Evolutionary conservation across 2,797 vertebrate genomes (phyloP).

Genomic region (Microhierax caerulescens): DNA sequence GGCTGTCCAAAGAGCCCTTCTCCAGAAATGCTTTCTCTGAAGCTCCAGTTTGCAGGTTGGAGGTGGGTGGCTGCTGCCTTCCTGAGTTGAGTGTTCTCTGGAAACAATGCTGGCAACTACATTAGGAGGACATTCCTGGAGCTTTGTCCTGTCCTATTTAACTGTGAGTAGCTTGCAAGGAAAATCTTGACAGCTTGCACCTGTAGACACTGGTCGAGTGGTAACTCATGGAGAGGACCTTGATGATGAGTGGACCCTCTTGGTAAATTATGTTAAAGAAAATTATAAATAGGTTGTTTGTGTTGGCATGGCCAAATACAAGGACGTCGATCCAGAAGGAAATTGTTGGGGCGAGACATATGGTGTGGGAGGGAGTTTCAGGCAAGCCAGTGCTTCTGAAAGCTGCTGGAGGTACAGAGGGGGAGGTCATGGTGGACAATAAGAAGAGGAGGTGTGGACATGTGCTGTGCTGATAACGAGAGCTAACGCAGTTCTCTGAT

Average conservation of each 20-base stretch:
- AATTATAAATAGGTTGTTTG: not conserved
- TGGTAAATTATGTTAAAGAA: not conserved
- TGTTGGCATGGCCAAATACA: not conserved
- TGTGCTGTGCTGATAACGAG: not conserved
- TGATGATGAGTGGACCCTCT: not conserved
- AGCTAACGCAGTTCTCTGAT: accelerated
- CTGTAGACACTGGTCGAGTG: not conserved
- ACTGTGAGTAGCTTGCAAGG: not conserved
- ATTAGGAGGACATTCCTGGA: not conserved
- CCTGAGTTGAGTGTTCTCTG: not conserved
- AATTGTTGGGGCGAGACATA: not conserved
- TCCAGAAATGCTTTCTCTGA: not conserved
- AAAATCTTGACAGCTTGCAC: not conserved
- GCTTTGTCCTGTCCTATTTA: not conserved
- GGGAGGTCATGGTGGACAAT: not conserved
- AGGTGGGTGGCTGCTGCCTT: not conserved
- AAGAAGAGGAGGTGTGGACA: not conserved
- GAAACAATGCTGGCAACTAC: not conserved
- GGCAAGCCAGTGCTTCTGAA: not conserved
- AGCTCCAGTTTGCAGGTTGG: not conserved
- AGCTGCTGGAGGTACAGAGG: not conserved
- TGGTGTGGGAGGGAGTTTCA: not conserved
- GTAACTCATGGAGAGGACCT: not conserved
- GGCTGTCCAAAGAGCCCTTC: not conserved
- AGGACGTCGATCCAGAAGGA: not conserved